phyloP scores from a whole-genome alignment of 2,797 vertebrate genomes.

The Poeciliopsis presidionis region DNA sequence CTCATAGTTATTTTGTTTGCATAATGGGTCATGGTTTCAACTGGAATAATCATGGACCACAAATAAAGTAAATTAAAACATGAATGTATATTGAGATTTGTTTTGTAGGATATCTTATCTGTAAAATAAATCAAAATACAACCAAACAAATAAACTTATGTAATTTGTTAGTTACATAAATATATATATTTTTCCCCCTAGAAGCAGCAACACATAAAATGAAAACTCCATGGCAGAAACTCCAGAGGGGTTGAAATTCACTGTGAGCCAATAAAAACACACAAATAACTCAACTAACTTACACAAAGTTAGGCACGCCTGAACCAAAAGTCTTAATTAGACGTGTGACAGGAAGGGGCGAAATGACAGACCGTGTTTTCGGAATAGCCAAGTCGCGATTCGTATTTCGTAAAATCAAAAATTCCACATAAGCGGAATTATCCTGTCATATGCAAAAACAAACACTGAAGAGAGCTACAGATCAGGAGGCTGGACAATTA shows the following conservation, averaged over 20 bases:
- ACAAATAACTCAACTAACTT: background rate
- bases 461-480: background rate
- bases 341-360: background rate
- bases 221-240: background rate
- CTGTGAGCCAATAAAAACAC: background rate
- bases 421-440: slow-evolving; percentile 1
- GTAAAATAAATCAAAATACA: background rate
- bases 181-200: background rate
- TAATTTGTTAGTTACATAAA: background rate
- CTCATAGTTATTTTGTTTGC: background rate
- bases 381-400: background rate
- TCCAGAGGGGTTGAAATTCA: background rate
- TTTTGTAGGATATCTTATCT: background rate
- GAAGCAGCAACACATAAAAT: background rate
- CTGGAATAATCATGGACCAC: background rate
- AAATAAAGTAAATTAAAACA: background rate
- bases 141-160: background rate
- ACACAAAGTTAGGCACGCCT: background rate
- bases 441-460: background rate
- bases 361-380: background rate
- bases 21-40: background rate
- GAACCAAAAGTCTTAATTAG: background rate
- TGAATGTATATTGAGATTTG: background rate
- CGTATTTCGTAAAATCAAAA: slow-evolving; percentile 4
- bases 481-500: slow-evolving; percentile 40